These are phyloP conservation scores for Calameuta filiformis DNA, from an alignment of 2,888 invertebrate species.

Conservation along the genomic window DNA sequence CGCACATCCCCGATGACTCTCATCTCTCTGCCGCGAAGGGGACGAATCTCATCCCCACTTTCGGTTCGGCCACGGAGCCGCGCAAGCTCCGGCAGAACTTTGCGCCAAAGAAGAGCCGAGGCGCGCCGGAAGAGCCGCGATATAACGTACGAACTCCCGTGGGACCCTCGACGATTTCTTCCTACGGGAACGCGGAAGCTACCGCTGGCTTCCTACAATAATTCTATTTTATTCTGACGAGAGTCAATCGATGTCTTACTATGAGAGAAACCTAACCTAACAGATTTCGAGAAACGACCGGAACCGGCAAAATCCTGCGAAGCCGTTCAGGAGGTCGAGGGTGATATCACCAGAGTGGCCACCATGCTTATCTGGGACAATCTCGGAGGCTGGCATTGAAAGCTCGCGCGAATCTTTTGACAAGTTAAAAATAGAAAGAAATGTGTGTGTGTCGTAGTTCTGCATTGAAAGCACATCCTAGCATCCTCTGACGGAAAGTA, in stretches of 20 bases:
- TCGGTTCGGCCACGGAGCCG: slow-evolving; percentile 35
- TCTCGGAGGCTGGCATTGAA: slow-evolving; percentile 40
- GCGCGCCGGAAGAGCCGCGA: too few species aligned
- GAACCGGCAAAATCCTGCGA: background rate
- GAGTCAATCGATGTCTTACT: background rate
- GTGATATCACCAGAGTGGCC: background rate
- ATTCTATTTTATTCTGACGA: background rate
- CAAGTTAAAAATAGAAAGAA: slow-evolving; percentile 53
- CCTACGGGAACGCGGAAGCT: background rate
- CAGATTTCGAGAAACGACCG: background rate
- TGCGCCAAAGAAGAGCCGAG: background rate
- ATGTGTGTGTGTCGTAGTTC: slow-evolving; percentile 16
- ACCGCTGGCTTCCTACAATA: background rate
- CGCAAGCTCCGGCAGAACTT: slow-evolving; percentile 40
- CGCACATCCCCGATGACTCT: slow-evolving; percentile 61
- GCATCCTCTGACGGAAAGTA: slow-evolving; percentile 9
- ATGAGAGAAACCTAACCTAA: background rate
- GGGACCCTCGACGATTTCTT: background rate
- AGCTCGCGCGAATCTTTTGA: slow-evolving; percentile 46
- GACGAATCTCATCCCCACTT: slow-evolving; percentile 30
- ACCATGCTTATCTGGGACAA: slow-evolving; percentile 42
- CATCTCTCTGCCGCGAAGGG: slow-evolving; percentile 48
- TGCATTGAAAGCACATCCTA: slow-evolving; percentile 24
- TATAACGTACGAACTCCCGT: background rate
- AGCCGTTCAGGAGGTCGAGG: background rate